Conservation (phyloP, 2,888 invertebrate species). For the Mythimna albipuncta region DNA sequence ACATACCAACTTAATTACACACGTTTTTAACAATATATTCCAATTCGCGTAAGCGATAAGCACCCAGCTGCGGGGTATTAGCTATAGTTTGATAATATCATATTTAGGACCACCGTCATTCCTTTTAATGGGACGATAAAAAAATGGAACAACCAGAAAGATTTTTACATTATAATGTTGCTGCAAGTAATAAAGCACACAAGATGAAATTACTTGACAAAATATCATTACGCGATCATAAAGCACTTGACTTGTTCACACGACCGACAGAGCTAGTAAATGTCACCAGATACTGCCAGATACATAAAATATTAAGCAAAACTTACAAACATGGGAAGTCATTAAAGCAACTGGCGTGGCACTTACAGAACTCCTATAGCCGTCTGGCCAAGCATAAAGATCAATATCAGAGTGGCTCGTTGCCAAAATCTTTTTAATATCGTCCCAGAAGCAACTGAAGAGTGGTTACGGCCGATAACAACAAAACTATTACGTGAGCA, state of each 20-base stretch:
- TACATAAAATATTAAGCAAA: constrained; percentile 83
- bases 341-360: constrained; percentile 87
- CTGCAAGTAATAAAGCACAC: constrained; percentile 44
- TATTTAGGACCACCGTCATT: constrained; percentile 75
- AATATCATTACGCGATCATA: constrained; percentile 31
- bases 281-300: constrained; percentile 76
- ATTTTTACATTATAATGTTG: constrained; percentile 35
- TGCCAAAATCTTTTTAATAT: constrained; percentile 91
- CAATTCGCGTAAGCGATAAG: constrained; percentile 83
- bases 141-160: constrained; percentile 52
- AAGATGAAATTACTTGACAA: constrained; percentile 24
- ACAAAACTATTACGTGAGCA: constrained; percentile 88
- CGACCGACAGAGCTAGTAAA: constrained; percentile 77
- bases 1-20: constrained; percentile 87
- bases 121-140: constrained; percentile 72
- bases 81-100: constrained; percentile 75
- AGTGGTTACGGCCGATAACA: constrained; percentile 88
- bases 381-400: constrained; percentile 89
- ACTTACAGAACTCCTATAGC: constrained; percentile 86
- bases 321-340: constrained; percentile 89
- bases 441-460: constrained; percentile 86
- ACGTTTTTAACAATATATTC: constrained; percentile 82
- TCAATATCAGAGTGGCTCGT: constrained; percentile 88
- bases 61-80: constrained; percentile 83
- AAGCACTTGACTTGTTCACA: constrained; percentile 62